These are phyloP conservation scores for Azorinus chamasolen DNA, from an alignment of 2,888 invertebrate genomes.

Conservation along the genomic window DNA sequence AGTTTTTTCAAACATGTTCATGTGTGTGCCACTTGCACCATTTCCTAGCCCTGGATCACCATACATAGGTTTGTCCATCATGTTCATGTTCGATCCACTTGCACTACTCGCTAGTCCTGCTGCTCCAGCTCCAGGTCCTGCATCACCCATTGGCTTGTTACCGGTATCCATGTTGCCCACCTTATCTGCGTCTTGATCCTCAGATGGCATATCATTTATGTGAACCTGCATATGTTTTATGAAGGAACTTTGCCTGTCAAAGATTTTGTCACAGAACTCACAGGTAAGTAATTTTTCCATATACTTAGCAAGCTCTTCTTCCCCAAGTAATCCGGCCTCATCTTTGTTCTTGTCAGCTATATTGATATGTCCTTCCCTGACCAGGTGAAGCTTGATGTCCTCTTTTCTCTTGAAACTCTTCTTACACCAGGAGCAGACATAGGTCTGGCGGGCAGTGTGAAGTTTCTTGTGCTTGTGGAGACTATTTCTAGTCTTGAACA, in stretches of 20 bases:
- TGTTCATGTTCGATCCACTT: neutral
- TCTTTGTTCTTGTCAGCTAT: neutral
- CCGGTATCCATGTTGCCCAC: too few relatives aligned
- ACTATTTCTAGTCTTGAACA: too few relatives aligned
- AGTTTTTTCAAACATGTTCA: too few relatives aligned
- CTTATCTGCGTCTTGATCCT: neutral
- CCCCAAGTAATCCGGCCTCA: too few relatives aligned
- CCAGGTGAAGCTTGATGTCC: slow-evolving; percentile 11
- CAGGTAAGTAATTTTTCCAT: slow-evolving; percentile 3
- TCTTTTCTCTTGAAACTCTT: slow-evolving; percentile 15
- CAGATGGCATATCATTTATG: neutral
- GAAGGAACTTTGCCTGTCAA: slow-evolving; percentile 2
- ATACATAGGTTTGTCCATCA: too few relatives aligned
- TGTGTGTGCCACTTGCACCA: too few relatives aligned
- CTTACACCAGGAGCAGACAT: neutral
- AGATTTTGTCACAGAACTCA: slow-evolving; percentile 11
- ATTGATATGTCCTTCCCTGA: slow-evolving; percentile 9
- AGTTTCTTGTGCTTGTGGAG: too few relatives aligned
- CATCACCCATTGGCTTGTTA: too few relatives aligned
- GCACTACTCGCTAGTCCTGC: too few relatives aligned
- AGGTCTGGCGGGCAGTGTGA: too few relatives aligned
- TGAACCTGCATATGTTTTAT: slow-evolving; percentile 14
- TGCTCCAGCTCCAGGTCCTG: too few relatives aligned
- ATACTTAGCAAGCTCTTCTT: neutral
- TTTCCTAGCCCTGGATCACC: too few relatives aligned